Evolutionary conservation across 2,888 invertebrate species (phyloP).

Genomic region (Diadromus collaris): DNA sequence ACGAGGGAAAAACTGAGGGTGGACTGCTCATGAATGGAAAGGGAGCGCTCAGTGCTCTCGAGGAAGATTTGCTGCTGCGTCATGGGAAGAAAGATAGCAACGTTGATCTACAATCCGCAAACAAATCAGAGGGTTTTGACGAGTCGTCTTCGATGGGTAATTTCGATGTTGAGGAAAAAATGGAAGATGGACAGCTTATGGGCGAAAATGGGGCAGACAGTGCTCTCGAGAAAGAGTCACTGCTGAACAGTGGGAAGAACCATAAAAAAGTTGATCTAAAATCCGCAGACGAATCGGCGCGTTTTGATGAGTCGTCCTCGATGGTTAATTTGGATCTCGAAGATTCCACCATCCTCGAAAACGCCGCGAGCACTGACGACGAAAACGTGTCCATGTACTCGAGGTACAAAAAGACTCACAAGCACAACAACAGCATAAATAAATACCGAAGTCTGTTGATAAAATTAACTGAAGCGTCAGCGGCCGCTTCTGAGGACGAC

Average conservation of each 20-base stretch:
- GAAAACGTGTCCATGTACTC: constrained; percentile 72
- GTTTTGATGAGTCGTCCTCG: neutral
- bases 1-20: constrained; percentile 27
- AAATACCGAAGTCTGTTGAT: constrained; percentile 69
- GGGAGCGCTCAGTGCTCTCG: constrained; percentile 46
- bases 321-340: neutral
- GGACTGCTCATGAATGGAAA: constrained; percentile 47
- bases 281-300: neutral
- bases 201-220: constrained; percentile 48
- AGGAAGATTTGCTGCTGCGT: neutral
- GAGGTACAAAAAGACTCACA: constrained; percentile 70
- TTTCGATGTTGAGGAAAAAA: constrained; percentile 4
- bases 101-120: neutral
- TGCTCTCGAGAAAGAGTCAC: neutral
- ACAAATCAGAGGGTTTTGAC: neutral
- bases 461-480: constrained; percentile 10
- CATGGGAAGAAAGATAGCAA: neutral
- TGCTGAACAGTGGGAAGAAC: neutral
- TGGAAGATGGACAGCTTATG: constrained; percentile 47
- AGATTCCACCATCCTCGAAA: constrained; percentile 29
- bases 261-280: constrained; percentile 1
- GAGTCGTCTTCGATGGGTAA: neutral
- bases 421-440: constrained; percentile 72
- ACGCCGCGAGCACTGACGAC: constrained; percentile 40
- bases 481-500: neutral